phyloP scores from a whole-genome alignment of 1,140 invertebrate genomes.

The Pectinophora gossypiella region DNA sequence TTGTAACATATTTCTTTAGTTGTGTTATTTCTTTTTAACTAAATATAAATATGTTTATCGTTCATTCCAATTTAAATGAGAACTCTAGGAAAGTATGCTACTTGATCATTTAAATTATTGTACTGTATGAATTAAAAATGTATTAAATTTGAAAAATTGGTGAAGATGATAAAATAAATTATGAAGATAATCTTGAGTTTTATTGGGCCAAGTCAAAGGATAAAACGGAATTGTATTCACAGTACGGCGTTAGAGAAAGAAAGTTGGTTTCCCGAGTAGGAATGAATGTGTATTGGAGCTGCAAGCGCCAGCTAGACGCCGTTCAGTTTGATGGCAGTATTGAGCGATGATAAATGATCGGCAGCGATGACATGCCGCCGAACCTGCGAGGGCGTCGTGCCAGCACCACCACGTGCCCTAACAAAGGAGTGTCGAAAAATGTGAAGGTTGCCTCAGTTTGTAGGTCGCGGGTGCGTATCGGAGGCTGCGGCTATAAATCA shows the following conservation, averaged over 20 bases:
- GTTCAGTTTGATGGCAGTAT: slow-evolving; percentile 47
- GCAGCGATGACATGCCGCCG: slow-evolving; percentile 60
- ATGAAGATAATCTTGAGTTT: slow-evolving; percentile 57
- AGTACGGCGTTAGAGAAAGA: no score
- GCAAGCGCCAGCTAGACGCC: slow-evolving; percentile 64
- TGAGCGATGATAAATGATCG: slow-evolving; percentile 68
- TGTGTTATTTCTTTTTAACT: slow-evolving; percentile 70
- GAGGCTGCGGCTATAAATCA: slow-evolving; percentile 67
- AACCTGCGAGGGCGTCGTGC: slow-evolving; percentile 54
- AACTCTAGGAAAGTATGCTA: slow-evolving; percentile 64
- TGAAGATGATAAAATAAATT: slow-evolving; percentile 73
- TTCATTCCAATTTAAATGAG: slow-evolving; percentile 74
- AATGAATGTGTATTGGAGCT: slow-evolving; percentile 9
- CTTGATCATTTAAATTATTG: slow-evolving; percentile 74
- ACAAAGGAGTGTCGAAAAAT: slow-evolving; percentile 69
- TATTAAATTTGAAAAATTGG: slow-evolving; percentile 72
- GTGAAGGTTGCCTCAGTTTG: slow-evolving; percentile 70
- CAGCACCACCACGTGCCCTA: slow-evolving; percentile 57
- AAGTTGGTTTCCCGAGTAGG: not conserved
- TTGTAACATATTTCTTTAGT: slow-evolving; percentile 64
- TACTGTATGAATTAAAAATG: slow-evolving; percentile 69
- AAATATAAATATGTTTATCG: slow-evolving; percentile 70
- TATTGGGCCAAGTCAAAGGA: no score
- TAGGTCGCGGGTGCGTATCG: slow-evolving; percentile 67
- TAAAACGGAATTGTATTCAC: no score